phyloP scores from a whole-genome alignment of 2,797 vertebrate genomes.

The Carduelis carduelis region DNA sequence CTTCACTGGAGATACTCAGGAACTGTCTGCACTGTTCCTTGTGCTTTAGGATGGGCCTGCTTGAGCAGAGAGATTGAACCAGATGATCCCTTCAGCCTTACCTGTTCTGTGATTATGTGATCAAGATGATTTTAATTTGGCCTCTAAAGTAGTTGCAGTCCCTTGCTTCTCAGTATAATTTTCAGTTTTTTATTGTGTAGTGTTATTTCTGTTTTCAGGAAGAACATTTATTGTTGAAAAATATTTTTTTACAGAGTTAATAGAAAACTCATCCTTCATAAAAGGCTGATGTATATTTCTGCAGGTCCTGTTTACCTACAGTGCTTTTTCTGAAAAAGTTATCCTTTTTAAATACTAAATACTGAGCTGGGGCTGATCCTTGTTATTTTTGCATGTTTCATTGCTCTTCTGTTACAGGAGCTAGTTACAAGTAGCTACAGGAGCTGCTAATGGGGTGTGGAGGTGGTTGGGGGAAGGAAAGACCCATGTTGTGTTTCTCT shows the following conservation, averaged over 20 bases:
- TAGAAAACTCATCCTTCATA: background rate
- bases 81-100: background rate
- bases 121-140: background rate
- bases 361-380: fast-evolving
- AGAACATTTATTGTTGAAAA: background rate
- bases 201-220: background rate
- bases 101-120: background rate
- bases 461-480: background rate
- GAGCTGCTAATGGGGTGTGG: background rate
- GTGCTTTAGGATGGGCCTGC: background rate
- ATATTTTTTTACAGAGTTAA: background rate
- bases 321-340: background rate
- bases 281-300: background rate
- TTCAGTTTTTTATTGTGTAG: background rate
- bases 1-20: background rate
- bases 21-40: background rate
- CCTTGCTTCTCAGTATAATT: background rate
- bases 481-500: fast-evolving
- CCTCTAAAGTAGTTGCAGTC: background rate
- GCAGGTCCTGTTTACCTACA: background rate
- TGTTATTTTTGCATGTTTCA: background rate
- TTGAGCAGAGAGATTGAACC: background rate
- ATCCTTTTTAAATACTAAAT: background rate
- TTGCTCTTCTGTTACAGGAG: background rate
- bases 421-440: background rate